Conservation (phyloP, 1,140 invertebrate genomes). For the Drosophila serrata region DNA sequence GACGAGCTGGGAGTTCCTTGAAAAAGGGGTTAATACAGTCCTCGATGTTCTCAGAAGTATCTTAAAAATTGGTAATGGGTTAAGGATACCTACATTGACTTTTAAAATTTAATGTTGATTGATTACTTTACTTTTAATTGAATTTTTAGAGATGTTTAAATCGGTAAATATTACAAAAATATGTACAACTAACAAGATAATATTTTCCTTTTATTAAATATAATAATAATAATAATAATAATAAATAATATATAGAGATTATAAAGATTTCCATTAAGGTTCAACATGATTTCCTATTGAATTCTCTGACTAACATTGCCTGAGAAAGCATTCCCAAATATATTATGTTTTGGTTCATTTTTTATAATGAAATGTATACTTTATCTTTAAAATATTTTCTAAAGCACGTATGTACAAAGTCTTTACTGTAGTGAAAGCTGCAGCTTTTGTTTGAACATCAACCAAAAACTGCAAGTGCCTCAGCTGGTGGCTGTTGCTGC, state of each 20-base stretch:
- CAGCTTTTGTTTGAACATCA: constrained; percentile 67
- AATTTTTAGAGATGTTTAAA: background rate
- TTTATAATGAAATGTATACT: background rate
- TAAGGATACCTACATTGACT: background rate
- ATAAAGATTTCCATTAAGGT: background rate
- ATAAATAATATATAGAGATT: background rate
- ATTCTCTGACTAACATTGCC: background rate
- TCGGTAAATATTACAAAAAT: background rate
- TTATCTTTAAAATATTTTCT: background rate
- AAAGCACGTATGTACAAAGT: too few relatives aligned
- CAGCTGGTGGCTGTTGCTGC: constrained; percentile 36
- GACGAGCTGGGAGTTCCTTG: background rate
- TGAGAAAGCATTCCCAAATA: too few relatives aligned
- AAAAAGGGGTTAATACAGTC: constrained; percentile 30
- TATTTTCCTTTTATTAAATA: background rate
- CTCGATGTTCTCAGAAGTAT: background rate
- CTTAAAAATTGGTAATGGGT: background rate
- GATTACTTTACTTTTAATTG: constrained; percentile 1
- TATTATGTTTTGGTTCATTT: too few relatives aligned
- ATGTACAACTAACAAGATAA: background rate
- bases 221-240: too few relatives aligned
- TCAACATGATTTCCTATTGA: background rate
- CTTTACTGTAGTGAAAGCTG: constrained; percentile 34
- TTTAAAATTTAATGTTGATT: background rate
- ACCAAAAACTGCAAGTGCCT: constrained; percentile 78